Evolutionary conservation across 2,888 invertebrate species (phyloP).

Genomic region (Rhagium mordax): DNA sequence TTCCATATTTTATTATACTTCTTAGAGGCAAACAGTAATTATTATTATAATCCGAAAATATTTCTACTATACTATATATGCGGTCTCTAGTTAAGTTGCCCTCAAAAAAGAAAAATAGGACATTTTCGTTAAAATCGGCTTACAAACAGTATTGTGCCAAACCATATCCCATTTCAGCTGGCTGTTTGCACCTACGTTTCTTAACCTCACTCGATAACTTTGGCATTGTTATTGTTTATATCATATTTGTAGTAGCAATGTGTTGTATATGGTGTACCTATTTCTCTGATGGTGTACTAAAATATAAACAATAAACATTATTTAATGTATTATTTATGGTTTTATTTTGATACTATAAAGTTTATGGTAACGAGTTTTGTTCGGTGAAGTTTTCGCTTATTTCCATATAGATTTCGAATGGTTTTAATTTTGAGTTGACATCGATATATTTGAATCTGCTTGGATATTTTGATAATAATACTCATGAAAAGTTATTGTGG

Average conservation of each 20-base stretch:
- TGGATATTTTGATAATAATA: too few species aligned
- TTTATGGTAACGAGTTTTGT: too few species aligned
- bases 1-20: too few species aligned
- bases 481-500: too few species aligned
- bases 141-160: slow-evolving; percentile 67
- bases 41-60: not conserved
- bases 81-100: slow-evolving; percentile 15
- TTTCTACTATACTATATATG: slow-evolving; percentile 19
- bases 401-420: too few species aligned
- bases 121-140: slow-evolving; percentile 40
- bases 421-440: too few species aligned
- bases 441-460: too few species aligned
- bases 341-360: slow-evolving; percentile 33
- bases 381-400: too few species aligned
- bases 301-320: slow-evolving; percentile 67
- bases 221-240: slow-evolving; percentile 65
- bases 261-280: slow-evolving; percentile 69
- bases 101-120: slow-evolving; percentile 17
- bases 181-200: slow-evolving; percentile 49
- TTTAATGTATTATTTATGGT: slow-evolving; percentile 60
- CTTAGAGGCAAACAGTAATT: too few species aligned
- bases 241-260: slow-evolving; percentile 69
- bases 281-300: slow-evolving; percentile 69
- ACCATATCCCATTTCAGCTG: slow-evolving; percentile 57
- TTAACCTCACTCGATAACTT: slow-evolving; percentile 42